phyloP scores from a whole-genome alignment of 2,113 vertebrate species.

The Coracopsis vasa region DNA sequence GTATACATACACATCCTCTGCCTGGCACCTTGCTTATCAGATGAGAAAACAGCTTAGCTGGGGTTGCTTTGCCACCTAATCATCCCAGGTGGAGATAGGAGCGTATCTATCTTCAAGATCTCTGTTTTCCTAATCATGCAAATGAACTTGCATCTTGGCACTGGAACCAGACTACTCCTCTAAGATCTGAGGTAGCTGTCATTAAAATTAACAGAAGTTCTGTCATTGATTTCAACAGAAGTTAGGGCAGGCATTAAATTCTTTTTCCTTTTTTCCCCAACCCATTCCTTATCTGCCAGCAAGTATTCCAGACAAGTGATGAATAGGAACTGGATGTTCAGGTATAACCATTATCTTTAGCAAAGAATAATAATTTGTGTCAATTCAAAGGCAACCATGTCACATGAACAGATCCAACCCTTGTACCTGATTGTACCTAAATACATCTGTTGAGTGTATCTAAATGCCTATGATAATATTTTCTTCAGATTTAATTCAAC shows the following conservation, averaged over 20 bases:
- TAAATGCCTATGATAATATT: neutral
- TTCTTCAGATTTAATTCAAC: neutral
- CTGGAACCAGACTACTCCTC: neutral
- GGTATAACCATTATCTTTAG: neutral
- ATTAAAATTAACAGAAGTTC: neutral
- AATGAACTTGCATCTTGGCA: neutral
- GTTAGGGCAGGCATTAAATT: neutral
- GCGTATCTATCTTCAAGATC: neutral
- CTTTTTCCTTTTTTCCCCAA: neutral
- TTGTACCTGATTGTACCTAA: neutral
- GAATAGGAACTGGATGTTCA: neutral
- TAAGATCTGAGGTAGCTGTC: neutral
- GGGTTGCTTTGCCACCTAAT: neutral
- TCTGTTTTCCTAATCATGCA: neutral
- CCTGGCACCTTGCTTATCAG: neutral
- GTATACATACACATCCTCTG: neutral
- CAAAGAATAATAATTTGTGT: neutral
- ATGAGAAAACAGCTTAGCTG: neutral
- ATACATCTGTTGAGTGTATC: neutral
- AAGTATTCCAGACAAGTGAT: neutral
- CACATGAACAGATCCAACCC: neutral
- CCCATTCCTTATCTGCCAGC: neutral
- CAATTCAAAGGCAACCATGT: neutral
- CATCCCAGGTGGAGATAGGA: neutral
- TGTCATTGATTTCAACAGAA: neutral